Conservation (phyloP, 2,888 invertebrate genomes). For the Oscheius myriophilus region DNA sequence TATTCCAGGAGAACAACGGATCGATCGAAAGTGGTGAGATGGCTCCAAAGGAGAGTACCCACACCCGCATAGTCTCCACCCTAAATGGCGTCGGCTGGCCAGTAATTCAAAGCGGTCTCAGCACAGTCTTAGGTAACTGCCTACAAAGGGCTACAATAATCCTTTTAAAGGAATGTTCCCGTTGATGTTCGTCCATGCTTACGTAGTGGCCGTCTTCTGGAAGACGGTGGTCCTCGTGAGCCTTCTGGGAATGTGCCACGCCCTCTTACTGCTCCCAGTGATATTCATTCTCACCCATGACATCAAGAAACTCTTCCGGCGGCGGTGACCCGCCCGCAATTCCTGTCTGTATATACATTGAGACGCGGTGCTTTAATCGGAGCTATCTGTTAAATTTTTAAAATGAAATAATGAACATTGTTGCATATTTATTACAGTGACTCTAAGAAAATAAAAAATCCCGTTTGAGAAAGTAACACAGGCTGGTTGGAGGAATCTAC, state of each 20-base stretch:
- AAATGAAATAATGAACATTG: neutral
- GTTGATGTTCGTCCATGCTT: conserved; percentile 66
- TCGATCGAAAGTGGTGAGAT: conserved; percentile 20
- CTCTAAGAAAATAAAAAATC: no score
- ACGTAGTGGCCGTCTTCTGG: conserved; percentile 69
- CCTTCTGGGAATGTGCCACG: conserved; percentile 64
- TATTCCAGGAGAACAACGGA: conserved; percentile 2
- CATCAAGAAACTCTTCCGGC: conserved; percentile 33
- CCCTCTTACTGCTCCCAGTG: conserved; percentile 64
- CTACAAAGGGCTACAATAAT: neutral
- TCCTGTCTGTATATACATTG: conserved; percentile 18
- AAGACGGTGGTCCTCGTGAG: conserved; percentile 67
- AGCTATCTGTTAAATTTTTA: conserved; percentile 6
- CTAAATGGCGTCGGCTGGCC: conserved; percentile 68
- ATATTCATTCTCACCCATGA: conserved; percentile 62
- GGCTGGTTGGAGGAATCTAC: neutral
- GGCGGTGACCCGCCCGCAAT: conserved; percentile 5
- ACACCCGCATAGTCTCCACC: conserved; percentile 56
- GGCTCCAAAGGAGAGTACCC: conserved; percentile 16
- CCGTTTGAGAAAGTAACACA: neutral
- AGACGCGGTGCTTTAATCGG: conserved; percentile 17
- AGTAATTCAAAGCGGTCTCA: conserved; percentile 64
- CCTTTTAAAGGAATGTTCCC: conserved; percentile 62
- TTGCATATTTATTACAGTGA: conserved; percentile 9
- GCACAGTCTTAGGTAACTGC: conserved; percentile 52